Conservation (phyloP, 2,113 vertebrate genomes). For the Cochlearius cochlearius region DNA sequence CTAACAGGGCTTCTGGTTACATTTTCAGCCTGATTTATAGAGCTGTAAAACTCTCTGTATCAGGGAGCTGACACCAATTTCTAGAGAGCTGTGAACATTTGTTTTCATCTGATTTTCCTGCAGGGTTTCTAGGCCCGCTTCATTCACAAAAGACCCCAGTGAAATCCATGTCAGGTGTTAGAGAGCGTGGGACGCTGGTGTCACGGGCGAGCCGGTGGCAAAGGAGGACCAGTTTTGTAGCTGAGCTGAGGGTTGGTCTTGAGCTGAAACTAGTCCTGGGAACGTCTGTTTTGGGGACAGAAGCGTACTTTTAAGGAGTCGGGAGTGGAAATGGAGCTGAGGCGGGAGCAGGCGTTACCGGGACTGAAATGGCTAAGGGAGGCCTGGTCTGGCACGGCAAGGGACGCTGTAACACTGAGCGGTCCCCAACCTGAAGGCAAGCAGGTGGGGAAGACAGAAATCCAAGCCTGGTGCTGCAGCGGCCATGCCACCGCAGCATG, state of each 20-base stretch:
- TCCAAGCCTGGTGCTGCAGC: background rate
- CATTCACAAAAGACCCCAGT: background rate
- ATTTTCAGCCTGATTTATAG: slow-evolving; percentile 71
- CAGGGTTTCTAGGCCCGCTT: background rate
- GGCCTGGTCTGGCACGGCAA: background rate
- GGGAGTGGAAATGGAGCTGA: background rate
- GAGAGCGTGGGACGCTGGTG: background rate
- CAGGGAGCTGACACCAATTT: slow-evolving; percentile 64
- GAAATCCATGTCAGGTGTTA: slow-evolving; percentile 12
- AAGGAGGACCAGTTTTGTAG: background rate
- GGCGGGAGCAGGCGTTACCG: background rate
- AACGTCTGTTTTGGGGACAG: background rate
- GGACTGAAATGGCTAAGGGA: background rate
- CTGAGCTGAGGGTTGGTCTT: background rate
- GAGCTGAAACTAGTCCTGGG: background rate
- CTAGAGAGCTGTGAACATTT: slow-evolving; percentile 66
- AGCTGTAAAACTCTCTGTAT: slow-evolving; percentile 67
- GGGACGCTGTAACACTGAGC: background rate
- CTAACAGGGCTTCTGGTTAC: slow-evolving; percentile 68
- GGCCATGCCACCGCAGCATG: background rate
- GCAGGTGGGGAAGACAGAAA: background rate
- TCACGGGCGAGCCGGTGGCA: background rate
- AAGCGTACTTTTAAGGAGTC: background rate
- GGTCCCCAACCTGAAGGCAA: background rate
- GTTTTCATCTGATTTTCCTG: slow-evolving; percentile 51